Percentiles rank a stretch among this genome's conserved stretches.
Evolutionary conservation across 2,888 invertebrate genomes (phyloP).

Genomic region (Syrphus vitripennis): DNA sequence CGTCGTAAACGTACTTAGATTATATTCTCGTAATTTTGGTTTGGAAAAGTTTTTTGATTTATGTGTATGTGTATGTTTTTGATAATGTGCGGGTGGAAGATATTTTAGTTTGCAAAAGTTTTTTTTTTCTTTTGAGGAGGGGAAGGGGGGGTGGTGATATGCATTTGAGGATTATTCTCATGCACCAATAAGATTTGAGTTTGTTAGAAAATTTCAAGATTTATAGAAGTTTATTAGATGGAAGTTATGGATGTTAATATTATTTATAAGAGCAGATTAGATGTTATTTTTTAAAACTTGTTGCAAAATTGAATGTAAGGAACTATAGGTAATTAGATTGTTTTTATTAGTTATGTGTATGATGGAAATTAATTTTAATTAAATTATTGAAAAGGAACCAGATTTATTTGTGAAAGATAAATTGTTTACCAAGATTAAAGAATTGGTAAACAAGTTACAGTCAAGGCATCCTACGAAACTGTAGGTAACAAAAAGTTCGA

Average conservation of each 20-base stretch:
- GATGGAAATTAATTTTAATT: too few relatives aligned
- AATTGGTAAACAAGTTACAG: too few relatives aligned
- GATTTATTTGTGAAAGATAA: too few relatives aligned
- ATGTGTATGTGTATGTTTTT: neutral
- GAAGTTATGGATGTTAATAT: constrained; percentile 5
- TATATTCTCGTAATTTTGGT: neutral
- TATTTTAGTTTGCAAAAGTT: neutral
- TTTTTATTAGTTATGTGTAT: too few relatives aligned
- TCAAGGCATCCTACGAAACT: too few relatives aligned
- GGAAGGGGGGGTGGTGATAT: neutral
- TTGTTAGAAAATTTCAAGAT: neutral
- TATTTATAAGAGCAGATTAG: neutral
- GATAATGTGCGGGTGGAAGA: neutral
- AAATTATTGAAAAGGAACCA: too few relatives aligned
- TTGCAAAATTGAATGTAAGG: neutral
- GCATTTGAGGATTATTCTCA: neutral
- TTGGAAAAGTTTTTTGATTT: constrained; percentile 11
- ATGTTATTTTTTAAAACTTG: neutral
- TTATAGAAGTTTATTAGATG: neutral
- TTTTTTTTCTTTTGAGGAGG: neutral
- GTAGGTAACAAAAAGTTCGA: too few relatives aligned
- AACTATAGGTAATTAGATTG: neutral
- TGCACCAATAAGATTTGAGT: neutral
- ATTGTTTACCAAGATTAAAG: too few relatives aligned
- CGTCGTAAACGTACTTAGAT: too few relatives aligned